These are phyloP conservation scores for Bradynema listronoti DNA, from an alignment of 1,140 invertebrate genomes.

Conservation along the genomic window DNA sequence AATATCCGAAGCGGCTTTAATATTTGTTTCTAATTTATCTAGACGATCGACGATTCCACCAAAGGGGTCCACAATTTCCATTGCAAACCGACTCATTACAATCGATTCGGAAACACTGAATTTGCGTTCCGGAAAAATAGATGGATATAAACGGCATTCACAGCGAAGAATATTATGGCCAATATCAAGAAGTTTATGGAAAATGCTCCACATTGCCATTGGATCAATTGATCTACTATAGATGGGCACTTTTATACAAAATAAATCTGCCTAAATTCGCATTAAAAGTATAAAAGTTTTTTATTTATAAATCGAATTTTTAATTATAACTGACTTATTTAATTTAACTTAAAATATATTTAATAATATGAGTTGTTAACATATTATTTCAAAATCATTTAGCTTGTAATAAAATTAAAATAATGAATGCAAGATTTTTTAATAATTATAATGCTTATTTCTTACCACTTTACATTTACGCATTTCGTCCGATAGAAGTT, in stretches of 20 bases:
- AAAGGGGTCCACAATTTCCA: constrained; percentile 20
- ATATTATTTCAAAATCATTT: no score
- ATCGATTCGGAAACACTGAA: constrained; percentile 15
- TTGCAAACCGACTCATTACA: constrained; percentile 22
- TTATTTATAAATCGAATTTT: no score
- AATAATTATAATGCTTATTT: no score
- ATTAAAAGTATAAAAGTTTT: neutral
- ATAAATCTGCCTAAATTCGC: constrained; percentile 15
- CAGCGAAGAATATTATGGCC: constrained; percentile 17
- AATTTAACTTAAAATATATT: no score
- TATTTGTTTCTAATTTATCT: constrained; percentile 5
- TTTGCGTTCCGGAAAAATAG: constrained; percentile 22
- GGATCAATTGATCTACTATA: constrained; percentile 1
- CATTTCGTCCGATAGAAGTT: constrained; percentile 31
- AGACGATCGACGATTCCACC: constrained; percentile 6
- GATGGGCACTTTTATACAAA: constrained; percentile 29
- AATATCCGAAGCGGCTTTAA: constrained; percentile 5
- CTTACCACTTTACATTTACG: constrained; percentile 38
- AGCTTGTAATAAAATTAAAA: no score
- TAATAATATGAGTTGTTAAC: no score
- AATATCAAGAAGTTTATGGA: constrained; percentile 19
- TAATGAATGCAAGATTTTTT: no score
- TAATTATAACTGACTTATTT: no score
- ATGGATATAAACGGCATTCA: constrained; percentile 30
- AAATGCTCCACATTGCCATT: constrained; percentile 25